phyloP scores from a whole-genome alignment of 2,797 vertebrate species.

The Anolis apletophallus region DNA sequence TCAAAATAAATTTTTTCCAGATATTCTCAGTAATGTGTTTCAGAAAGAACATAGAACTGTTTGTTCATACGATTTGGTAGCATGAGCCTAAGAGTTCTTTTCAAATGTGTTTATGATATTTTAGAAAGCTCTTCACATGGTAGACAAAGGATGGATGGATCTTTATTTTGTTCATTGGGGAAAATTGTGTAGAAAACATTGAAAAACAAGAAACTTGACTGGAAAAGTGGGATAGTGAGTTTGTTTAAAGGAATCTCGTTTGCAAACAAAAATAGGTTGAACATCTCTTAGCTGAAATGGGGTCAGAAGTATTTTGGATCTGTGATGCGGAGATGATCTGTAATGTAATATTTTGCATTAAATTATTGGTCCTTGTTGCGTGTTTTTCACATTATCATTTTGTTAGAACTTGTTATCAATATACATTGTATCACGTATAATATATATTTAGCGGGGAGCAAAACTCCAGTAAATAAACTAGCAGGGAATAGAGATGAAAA shows the following conservation, averaged over 20 bases:
- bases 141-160: background rate
- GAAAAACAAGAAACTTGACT: background rate
- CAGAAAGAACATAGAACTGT: background rate
- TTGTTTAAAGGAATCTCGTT: background rate
- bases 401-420: background rate
- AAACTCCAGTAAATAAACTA: background rate
- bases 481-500: background rate
- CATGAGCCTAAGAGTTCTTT: background rate
- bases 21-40: background rate
- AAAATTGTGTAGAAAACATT: background rate
- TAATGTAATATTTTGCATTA: background rate
- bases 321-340: background rate
- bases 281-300: too few relatives aligned
- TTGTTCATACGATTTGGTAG: background rate
- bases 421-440: too few relatives aligned
- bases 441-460: background rate
- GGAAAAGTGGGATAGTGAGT: background rate
- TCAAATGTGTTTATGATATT: background rate
- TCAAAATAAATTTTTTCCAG: background rate
- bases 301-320: background rate
- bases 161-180: background rate
- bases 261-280: too few relatives aligned
- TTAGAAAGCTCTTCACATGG: background rate
- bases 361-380: background rate
- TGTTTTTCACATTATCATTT: background rate